These are phyloP conservation scores for Meloidogyne floridensis DNA, from an alignment of 1,140 invertebrate species.

Conservation along the genomic window DNA sequence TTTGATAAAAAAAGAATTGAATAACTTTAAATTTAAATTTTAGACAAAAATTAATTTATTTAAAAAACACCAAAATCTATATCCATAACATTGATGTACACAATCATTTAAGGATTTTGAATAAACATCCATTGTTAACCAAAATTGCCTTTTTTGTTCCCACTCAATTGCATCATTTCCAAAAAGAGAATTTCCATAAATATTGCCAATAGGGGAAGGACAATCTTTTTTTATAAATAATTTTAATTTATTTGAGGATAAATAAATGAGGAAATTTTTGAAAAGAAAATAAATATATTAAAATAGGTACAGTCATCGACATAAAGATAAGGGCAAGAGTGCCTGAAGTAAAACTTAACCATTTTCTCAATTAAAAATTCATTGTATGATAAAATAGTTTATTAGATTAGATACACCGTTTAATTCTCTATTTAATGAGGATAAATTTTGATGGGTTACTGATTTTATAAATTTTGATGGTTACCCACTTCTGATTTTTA, in stretches of 20 bases:
- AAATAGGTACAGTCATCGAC: no score
- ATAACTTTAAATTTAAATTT: conserved; percentile 4
- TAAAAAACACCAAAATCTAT: conserved; percentile 36
- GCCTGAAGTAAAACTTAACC: no score
- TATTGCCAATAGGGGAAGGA: not conserved
- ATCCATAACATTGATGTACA: conserved; percentile 40
- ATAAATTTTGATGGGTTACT: no score
- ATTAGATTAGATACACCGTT: no score
- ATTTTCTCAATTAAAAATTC: no score
- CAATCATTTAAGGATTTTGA: conserved; percentile 31
- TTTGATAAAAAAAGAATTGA: conserved; percentile 17
- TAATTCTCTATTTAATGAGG: no score
- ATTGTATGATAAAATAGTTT: no score
- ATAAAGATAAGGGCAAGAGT: no score
- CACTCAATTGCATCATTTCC: not conserved
- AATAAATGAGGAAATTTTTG: not conserved
- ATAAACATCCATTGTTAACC: conserved; percentile 35
- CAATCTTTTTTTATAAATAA: not conserved
- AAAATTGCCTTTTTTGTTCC: conserved; percentile 26
- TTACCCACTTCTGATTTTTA: no score
- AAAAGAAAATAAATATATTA: no score
- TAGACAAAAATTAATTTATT: not conserved
- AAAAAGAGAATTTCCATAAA: conserved; percentile 5
- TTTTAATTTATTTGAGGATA: not conserved
- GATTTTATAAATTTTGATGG: no score